These are phyloP conservation scores for Crotalus viridis DNA, from an alignment of 2,113 vertebrate genomes.

Conservation along the genomic window DNA sequence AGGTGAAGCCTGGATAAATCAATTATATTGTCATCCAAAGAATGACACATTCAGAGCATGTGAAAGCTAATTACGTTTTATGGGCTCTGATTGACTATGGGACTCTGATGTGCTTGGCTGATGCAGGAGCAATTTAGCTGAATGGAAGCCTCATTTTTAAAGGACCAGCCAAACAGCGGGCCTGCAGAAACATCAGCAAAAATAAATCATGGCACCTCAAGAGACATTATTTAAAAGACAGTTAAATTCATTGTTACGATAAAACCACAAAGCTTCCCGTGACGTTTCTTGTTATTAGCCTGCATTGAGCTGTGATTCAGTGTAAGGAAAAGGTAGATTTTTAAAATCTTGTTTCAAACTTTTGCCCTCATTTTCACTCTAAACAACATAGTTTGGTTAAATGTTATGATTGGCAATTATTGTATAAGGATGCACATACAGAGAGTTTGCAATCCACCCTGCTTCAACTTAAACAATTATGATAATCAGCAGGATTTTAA, in stretches of 20 bases:
- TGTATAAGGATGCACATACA: neutral
- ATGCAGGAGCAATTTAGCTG: slow-evolving; percentile 30
- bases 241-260: slow-evolving; percentile 34
- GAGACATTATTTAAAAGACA: slow-evolving; percentile 42
- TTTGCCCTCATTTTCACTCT: slow-evolving; percentile 25
- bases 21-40: slow-evolving; percentile 66
- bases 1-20: slow-evolving; percentile 60
- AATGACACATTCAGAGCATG: slow-evolving; percentile 60
- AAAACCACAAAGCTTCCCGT: slow-evolving; percentile 41
- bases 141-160: slow-evolving; percentile 49
- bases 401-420: neutral
- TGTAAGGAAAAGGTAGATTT: slow-evolving; percentile 9
- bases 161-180: slow-evolving; percentile 48
- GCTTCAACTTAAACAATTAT: slow-evolving; percentile 10
- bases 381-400: neutral
- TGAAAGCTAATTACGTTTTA: slow-evolving; percentile 69
- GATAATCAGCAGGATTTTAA: neutral
- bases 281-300: slow-evolving; percentile 15
- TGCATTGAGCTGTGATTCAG: slow-evolving; percentile 19
- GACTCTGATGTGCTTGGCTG: slow-evolving; percentile 46
- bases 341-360: slow-evolving; percentile 27
- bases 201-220: slow-evolving; percentile 49
- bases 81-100: slow-evolving; percentile 55
- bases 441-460: neutral
- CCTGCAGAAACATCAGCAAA: neutral